A percentile compares a stretch with the other conserved stretches of the same genome.
Conservation (phyloP, 2,888 invertebrate species). For the Thymelicus lineola region DNA sequence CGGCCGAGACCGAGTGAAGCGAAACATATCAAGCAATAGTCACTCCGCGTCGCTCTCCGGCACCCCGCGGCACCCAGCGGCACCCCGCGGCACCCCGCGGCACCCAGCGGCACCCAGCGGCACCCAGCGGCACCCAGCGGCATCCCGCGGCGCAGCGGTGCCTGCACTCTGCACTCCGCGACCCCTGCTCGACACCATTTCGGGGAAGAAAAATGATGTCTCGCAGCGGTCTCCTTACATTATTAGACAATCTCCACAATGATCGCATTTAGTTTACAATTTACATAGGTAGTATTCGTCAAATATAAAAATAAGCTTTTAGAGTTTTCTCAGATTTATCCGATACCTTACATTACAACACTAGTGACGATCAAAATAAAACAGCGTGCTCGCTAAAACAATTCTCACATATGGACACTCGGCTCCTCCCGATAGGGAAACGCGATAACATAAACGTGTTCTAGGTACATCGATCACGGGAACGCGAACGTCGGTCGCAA, state of each 20-base stretch:
- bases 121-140: too few species aligned
- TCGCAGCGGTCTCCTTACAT: constrained; percentile 61
- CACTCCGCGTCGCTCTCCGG: constrained; percentile 59
- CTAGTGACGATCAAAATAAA: constrained; percentile 75
- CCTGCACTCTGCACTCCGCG: too few species aligned
- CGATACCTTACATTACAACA: constrained; percentile 79
- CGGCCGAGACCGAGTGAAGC: constrained; percentile 50
- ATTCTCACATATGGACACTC: constrained; percentile 67
- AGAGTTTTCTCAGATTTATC: constrained; percentile 80
- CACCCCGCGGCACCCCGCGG: constrained; percentile 53
- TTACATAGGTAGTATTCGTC: constrained; percentile 77
- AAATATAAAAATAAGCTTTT: constrained; percentile 85
- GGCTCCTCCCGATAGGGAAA: constrained; percentile 64
- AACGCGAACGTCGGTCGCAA: constrained; percentile 79
- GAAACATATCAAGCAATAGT: constrained; percentile 60
- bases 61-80: constrained; percentile 44
- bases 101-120: constrained; percentile 50
- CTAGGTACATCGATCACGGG: constrained; percentile 63
- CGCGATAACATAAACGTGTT: constrained; percentile 62
- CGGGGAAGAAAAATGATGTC: constrained; percentile 79
- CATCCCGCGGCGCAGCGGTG: too few species aligned
- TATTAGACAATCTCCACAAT: constrained; percentile 43
- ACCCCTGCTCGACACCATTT: constrained; percentile 73
- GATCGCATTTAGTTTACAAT: constrained; percentile 65
- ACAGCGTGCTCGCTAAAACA: constrained; percentile 73